phyloP scores from a whole-genome alignment of 2,113 vertebrate species.

The Mustelus asterias region DNA sequence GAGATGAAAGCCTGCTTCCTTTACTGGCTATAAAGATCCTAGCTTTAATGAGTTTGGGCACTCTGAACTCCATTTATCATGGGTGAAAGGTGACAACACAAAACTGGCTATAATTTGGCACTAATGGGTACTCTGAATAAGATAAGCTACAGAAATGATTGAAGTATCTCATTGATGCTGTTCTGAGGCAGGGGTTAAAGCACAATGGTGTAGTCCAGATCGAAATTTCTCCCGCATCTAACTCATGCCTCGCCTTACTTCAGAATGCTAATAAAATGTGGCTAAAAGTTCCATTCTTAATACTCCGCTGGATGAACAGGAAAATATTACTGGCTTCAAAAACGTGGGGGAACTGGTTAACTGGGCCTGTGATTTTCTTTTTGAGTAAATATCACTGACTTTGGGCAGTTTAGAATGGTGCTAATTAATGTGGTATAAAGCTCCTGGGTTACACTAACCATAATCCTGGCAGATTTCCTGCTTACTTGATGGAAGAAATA shows the following conservation, averaged over 20 bases:
- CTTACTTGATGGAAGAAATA: background rate
- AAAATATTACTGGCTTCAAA: background rate
- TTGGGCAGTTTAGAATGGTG: background rate
- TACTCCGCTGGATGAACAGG: background rate
- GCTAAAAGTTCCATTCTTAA: background rate
- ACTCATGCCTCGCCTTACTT: background rate
- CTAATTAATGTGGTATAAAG: background rate
- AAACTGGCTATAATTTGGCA: background rate
- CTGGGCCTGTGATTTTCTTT: background rate
- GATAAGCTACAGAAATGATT: background rate
- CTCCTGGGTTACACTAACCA: background rate
- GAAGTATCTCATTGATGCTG: background rate
- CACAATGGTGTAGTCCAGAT: background rate
- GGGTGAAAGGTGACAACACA: conserved; percentile 15
- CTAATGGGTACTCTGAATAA: background rate
- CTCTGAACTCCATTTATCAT: background rate
- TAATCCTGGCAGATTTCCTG: background rate
- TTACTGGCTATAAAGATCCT: background rate
- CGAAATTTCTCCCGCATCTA: conserved; percentile 1
- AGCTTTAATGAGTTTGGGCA: conserved; percentile 8
- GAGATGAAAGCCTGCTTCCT: background rate
- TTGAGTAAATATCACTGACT: background rate
- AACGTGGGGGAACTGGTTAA: background rate
- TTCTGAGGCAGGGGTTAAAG: background rate
- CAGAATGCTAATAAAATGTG: background rate